Evolutionary conservation across 2,797 vertebrate species (phyloP).

Genomic region (Argyrosomus regius): DNA sequence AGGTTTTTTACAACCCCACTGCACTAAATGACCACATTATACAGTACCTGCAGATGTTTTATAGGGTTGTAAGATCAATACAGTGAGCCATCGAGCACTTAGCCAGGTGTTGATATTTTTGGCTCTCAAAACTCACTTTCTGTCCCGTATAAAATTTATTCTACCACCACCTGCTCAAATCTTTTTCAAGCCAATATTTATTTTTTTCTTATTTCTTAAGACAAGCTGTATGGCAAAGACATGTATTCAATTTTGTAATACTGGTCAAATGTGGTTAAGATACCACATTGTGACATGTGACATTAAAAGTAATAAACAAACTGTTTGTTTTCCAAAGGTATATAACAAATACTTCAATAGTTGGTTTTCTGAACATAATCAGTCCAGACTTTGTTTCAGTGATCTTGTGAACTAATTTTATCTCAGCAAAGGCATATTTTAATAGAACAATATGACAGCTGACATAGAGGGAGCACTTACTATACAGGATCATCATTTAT

Average conservation of each 20-base stretch:
- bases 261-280: not conserved
- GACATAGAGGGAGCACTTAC: constrained; percentile 5
- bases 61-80: constrained; percentile 46
- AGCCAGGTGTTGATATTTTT: constrained; percentile 54
- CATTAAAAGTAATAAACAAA: not conserved
- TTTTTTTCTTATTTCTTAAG: constrained; percentile 5
- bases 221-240: not conserved
- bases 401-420: not conserved
- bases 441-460: constrained; percentile 17
- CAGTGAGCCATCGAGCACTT: constrained; percentile 36
- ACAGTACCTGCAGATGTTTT: constrained; percentile 37
- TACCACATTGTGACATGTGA: not conserved
- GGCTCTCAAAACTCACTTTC: constrained; percentile 24
- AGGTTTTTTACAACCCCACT: constrained; percentile 27
- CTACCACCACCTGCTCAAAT: constrained; percentile 30
- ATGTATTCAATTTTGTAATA: not conserved
- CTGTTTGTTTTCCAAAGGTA: not conserved
- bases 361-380: not conserved
- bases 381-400: not conserved
- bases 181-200: constrained; percentile 31
- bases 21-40: constrained; percentile 21
- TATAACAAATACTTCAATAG: not conserved
- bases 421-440: constrained; percentile 15
- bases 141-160: constrained; percentile 27
- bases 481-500: constrained; percentile 13